These are phyloP conservation scores for Agrochola litura DNA, from an alignment of 2,888 invertebrate species.

Conservation along the genomic window DNA sequence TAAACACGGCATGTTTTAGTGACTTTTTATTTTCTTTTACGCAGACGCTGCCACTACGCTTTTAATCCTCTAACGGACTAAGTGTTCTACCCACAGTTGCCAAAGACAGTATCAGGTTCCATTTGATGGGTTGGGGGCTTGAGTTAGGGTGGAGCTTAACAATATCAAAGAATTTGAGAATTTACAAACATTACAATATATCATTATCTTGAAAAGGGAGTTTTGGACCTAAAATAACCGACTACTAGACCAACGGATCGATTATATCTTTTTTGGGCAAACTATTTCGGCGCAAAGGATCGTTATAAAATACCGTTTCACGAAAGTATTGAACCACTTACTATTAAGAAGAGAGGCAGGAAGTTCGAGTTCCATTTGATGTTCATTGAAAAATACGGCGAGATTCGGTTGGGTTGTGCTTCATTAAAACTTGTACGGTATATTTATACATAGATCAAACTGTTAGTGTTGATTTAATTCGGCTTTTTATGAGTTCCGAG, in stretches of 20 bases:
- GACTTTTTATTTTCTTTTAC: slow-evolving; percentile 27
- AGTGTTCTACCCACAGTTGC: not conserved
- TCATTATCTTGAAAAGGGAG: not conserved
- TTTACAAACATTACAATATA: not conserved
- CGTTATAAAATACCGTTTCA: slow-evolving; percentile 38
- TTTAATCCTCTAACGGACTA: slow-evolving; percentile 3
- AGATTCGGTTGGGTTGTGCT: slow-evolving; percentile 48
- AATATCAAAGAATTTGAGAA: not conserved
- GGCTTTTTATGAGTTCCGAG: slow-evolving; percentile 52
- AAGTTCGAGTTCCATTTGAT: slow-evolving; percentile 63
- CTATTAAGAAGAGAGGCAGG: slow-evolving; percentile 59
- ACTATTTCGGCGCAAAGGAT: slow-evolving; percentile 49
- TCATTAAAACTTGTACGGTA: slow-evolving; percentile 57
- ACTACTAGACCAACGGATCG: slow-evolving; percentile 49
- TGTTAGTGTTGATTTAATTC: slow-evolving; percentile 54
- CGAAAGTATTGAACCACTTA: slow-evolving; percentile 60
- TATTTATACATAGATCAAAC: slow-evolving; percentile 63
- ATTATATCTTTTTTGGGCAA: slow-evolving; percentile 46
- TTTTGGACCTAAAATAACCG: not conserved
- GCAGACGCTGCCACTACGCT: not conserved
- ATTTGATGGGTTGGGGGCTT: not conserved
- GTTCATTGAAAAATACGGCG: slow-evolving; percentile 55
- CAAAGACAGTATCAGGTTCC: slow-evolving; percentile 24
- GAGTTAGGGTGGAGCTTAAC: not conserved
- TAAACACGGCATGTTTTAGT: slow-evolving; percentile 26